These are phyloP conservation scores for Todiramphus saurophagus DNA, from an alignment of 2,113 vertebrate species.

Conservation along the genomic window DNA sequence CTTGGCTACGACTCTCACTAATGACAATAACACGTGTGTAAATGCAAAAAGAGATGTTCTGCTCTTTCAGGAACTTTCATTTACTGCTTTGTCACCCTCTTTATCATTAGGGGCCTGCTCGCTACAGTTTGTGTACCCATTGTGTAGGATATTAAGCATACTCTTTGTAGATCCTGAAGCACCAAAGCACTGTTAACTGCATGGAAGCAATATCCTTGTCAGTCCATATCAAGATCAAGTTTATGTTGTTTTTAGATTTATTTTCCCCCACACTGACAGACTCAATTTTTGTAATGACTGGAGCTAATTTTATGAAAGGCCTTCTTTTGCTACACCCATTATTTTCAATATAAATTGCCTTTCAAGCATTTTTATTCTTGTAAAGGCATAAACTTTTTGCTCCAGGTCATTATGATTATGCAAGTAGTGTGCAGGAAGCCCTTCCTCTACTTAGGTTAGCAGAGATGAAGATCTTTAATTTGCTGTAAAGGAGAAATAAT, in stretches of 20 bases:
- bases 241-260: not conserved
- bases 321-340: not conserved
- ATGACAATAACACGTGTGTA: not conserved
- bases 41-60: not conserved
- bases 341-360: not conserved
- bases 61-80: not conserved
- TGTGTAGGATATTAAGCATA: not conserved
- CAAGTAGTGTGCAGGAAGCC: not conserved
- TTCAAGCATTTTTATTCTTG: not conserved
- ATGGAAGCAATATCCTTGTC: not conserved
- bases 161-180: not conserved
- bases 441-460: not conserved
- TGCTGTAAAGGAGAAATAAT: not conserved
- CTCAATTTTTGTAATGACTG: not conserved
- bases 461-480: not conserved
- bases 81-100: not conserved
- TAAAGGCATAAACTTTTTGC: not conserved
- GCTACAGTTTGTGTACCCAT: not conserved
- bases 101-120: not conserved
- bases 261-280: not conserved
- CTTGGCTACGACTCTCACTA: not conserved
- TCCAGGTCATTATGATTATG: not conserved
- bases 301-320: not conserved
- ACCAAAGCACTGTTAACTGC: not conserved
- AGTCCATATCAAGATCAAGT: not conserved